Base-by-base conservation (phyloP, 2,888 invertebrate genomes). In the Troides helena region DNA sequence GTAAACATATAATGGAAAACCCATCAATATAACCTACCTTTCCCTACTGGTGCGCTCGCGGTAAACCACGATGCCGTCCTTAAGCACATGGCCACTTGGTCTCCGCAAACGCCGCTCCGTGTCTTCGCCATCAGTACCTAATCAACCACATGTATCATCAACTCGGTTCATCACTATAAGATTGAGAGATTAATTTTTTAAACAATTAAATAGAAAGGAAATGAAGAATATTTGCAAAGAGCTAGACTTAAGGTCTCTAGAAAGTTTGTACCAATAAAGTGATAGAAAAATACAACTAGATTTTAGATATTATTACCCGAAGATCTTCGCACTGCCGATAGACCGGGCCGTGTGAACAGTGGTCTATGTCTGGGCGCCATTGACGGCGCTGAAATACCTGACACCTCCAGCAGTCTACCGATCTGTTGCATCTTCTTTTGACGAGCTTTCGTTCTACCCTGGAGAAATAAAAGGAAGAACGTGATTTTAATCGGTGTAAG, bases 351-450 rank as follows among this genome's bases (percentile, higher is more conserved):
- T 0, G 94, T 87, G 79, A 94, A 94, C 65, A 94, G 86, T 1
- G 94, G 94, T 0, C 94, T 85, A 76, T 93, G 94, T 0, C 90
- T 74, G 4, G 85, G 84, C 10, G 85, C 85, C 23, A 82, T 76
- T 1, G 89, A 72, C 1, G 83, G 93, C 72, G 94, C 94, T n/a
- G 91, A 86, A 79, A 94, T 93, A 0, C 94, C 94, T 0, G 96
- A 95, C 74, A 98, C 96, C 84, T 99, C 99, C 25, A 99, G 92
- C 14, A 99, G 90, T 53, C 96, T 95, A 0, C 98, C 99, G 69
- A 99, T 99, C 87, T 98, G 97, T 81, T 97, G 97, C 96, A 99
- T 98, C 88, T 99, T 99, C 89, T 98, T 97, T 82, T 99, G 98
- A 0, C 99, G 95, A 0, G 99, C 98, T 88, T 98, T 98, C 80